Base-by-base conservation (phyloP, 2,888 invertebrate genomes). In the Mesorhabditis spiculigera region DNA sequence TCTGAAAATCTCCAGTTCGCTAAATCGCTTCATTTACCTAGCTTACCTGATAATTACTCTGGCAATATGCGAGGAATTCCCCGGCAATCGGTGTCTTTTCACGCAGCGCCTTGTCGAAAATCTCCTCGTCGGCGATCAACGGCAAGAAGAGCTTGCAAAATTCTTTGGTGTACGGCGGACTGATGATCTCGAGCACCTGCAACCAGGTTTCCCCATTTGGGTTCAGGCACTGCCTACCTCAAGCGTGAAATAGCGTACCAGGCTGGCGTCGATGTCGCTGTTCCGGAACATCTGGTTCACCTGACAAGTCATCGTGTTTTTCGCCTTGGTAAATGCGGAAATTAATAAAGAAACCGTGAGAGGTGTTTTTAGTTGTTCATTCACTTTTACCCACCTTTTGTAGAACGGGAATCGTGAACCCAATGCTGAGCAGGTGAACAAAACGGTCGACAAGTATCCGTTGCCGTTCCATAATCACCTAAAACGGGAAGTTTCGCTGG, bases 401-500 rank as follows among this genome's bases (percentile, higher is more conserved):
- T 5, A 76, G 68, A 13, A 80, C 74, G 16, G 75, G 73, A 45
- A 75, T 62, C n/a, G 71, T 76, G 64, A 67, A 70, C n/a, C 79
- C 80, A 43, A 69, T 69, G 50, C 68, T 70, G 4, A 80, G 45
- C 16, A 80, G 69, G 63, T 80, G 77, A 10, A 80, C 74, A 68
- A 80, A 73, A 8, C 80, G 74, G 68, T 80, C 80, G 42, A 80
- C 69, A 13, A 81, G 70, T 45, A 67, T 45, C 10, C 77, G 70
- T 67, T 80, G 80, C 8, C 80, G 65, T 44, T 73, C 75, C 74
- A 80, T 80, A 4, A 73, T 71, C 43, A 73, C 50, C 68, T 69
- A 45, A 50, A 65, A 44, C 63, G 10, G 13, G 10, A 58, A n/a
- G 42, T n/a, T 13, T 5, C 4, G 58, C 13, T n/a, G 4, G 6